Percentiles rank a stretch among this genome's conserved stretches.
Evolutionary conservation across 2,888 invertebrate genomes (phyloP).

Genomic region (Tetramorium bicarinatum): DNA sequence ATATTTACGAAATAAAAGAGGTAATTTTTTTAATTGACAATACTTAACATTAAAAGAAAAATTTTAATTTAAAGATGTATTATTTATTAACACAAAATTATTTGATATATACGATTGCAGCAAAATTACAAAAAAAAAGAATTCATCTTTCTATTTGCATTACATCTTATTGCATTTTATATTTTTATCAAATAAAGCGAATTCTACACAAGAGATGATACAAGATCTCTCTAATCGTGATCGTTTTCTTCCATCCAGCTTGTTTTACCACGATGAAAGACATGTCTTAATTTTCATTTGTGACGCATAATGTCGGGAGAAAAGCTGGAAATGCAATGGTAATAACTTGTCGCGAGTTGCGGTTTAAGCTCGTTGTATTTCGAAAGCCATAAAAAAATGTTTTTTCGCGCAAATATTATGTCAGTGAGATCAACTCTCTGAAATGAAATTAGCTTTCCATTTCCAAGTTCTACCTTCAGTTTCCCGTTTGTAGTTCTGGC

Average conservation of each 20-base stretch:
- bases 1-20: not conserved
- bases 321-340: constrained; percentile 45
- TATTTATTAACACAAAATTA: not conserved
- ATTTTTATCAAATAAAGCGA: constrained; percentile 37
- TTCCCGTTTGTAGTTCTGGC: constrained; percentile 10
- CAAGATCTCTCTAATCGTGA: constrained; percentile 64
- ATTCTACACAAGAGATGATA: constrained; percentile 58
- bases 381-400: constrained; percentile 42
- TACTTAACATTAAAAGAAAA: not conserved
- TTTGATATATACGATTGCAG: not conserved
- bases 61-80: not conserved
- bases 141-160: constrained; percentile 1
- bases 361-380: constrained; percentile 47
- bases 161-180: not conserved
- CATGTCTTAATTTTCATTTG: constrained; percentile 64
- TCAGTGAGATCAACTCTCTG: constrained; percentile 47
- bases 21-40: not conserved
- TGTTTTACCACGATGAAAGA: constrained; percentile 62
- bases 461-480: constrained; percentile 42
- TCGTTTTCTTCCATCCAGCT: constrained; percentile 56
- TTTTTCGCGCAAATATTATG: constrained; percentile 51
- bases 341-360: constrained; percentile 51
- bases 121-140: not conserved
- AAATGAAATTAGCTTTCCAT: constrained; percentile 58
- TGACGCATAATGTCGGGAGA: constrained; percentile 33